Evolutionary conservation across 2,888 invertebrate species (phyloP).

Genomic region (Ectobius pallidus): DNA sequence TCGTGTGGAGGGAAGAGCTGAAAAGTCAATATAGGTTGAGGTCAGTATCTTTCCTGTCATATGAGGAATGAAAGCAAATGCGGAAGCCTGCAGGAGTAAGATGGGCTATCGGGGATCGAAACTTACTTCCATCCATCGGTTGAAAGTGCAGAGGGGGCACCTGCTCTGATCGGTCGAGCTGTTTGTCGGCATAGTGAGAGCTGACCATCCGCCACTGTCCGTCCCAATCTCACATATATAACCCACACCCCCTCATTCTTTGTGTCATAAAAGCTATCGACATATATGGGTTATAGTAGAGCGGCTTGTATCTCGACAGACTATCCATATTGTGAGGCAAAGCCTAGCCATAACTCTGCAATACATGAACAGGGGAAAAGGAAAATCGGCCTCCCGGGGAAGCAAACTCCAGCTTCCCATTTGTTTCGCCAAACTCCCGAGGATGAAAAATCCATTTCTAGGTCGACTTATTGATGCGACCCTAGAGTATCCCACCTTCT

Average conservation of each 20-base stretch:
- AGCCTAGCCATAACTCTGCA: constrained; percentile 41
- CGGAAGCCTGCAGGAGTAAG: neutral
- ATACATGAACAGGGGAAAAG: constrained; percentile 35
- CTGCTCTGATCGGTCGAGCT: neutral
- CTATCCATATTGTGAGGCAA: constrained; percentile 39
- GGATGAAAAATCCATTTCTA: constrained; percentile 61
- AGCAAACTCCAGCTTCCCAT: constrained; percentile 25
- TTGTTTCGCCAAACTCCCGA: constrained; percentile 42
- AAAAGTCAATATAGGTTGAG: too few relatives aligned
- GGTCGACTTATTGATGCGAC: constrained; percentile 58
- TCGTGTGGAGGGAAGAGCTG: too few relatives aligned
- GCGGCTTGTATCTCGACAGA: neutral
- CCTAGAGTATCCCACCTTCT: constrained; percentile 46
- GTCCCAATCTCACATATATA: constrained; percentile 31
- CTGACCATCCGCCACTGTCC: constrained; percentile 32
- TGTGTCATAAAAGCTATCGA: constrained; percentile 41
- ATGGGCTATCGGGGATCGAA: neutral
- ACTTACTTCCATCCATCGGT: neutral
- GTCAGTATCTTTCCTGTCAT: too few relatives aligned
- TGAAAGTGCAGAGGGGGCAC: neutral
- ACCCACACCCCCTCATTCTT: constrained; percentile 15
- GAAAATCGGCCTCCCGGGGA: constrained; percentile 39
- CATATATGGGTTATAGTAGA: constrained; percentile 30
- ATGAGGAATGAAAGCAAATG: neutral
- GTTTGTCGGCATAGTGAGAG: constrained; percentile 7